Evolutionary conservation across 2,797 vertebrate genomes (phyloP), one percentile per base, ranked within the genome.

Genomic region (Sciaenops ocellatus): DNA sequence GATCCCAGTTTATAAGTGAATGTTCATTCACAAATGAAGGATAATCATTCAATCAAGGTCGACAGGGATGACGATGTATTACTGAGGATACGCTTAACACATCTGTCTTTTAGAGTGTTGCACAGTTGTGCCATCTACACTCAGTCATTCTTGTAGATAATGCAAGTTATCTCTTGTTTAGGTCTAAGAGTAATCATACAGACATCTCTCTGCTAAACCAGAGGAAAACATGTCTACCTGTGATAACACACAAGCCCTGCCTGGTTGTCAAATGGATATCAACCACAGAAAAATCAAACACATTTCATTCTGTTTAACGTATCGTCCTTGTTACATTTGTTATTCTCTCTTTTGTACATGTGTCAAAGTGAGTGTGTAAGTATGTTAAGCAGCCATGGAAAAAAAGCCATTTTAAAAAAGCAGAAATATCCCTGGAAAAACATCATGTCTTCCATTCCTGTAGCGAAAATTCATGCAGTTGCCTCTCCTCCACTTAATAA

Each of bases 401-500:
- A 54, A 26, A 48, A 64, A 17, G 3, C 13, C 38, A 20, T 2
- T 55, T 63, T 20, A 47, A 47, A 56, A 38, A 3, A 79, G 52
- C 4, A 24, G 24, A 71, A 50, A 55, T 50, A 38, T 60, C 52
- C 20, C 30, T 26, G 11, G 52, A 26, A 54, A 15, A 26, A 63
- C 63, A 54, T 16, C 22, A 52, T 63, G 30, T 51, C 51, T 26
- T 50, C 20, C 26, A 26, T 18, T 73, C n/a, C 22, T 46, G 8
- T 12, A 30, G 16, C 10, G 3, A 89, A 84, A 66, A 86, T 86
- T 5, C 15, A 87, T 89, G 85, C 55, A 3, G 54, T 68, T 61
- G 61, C 74, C 55, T 86, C 64, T 54, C 59, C 47, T 83, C 41
- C 52, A 60, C 78, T 84, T 67, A 73, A 89, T 92, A 90, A 89